phyloP scores from a whole-genome alignment of 2,113 vertebrate species.

The Pelvicachromis taeniatus region DNA sequence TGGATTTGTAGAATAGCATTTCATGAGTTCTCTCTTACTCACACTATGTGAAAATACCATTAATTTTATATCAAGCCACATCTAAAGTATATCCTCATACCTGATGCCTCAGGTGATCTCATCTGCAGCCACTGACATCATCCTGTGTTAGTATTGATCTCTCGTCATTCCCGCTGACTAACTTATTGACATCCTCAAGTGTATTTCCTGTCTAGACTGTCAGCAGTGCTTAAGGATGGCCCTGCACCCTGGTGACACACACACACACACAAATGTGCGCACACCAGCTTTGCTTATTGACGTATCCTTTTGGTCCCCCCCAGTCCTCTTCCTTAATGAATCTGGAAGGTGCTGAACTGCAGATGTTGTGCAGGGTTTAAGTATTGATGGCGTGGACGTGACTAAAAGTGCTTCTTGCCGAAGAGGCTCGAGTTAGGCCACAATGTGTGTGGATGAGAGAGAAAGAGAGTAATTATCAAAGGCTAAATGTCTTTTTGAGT shows the following conservation, averaged over 20 bases:
- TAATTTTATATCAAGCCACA: not conserved
- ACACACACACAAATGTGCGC: not conserved
- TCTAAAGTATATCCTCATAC: not conserved
- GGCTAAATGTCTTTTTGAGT: not conserved
- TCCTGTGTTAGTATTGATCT: constrained; percentile 50
- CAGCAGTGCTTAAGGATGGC: constrained; percentile 55
- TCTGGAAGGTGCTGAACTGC: constrained; percentile 30
- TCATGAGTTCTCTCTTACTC: not conserved
- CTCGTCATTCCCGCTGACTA: constrained; percentile 24
- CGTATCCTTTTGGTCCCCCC: constrained; percentile 8
- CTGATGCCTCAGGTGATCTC: constrained; percentile 27
- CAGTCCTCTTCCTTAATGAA: constrained; percentile 49
- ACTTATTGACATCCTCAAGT: constrained; percentile 62
- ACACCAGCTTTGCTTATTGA: constrained; percentile 26
- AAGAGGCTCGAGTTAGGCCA: constrained; percentile 2
- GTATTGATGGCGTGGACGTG: constrained; percentile 22
- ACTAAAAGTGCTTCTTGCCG: constrained; percentile 24
- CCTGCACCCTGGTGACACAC: constrained; percentile 17
- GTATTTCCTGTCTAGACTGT: constrained; percentile 65
- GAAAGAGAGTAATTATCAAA: not conserved
- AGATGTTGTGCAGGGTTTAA: constrained; percentile 23
- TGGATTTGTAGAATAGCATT: not conserved
- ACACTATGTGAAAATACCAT: not conserved
- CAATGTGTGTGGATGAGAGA: not conserved
- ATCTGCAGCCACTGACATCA: constrained; percentile 44